Base-by-base conservation (phyloP, 2,113 vertebrate species). In the Panthera leo region DNA sequence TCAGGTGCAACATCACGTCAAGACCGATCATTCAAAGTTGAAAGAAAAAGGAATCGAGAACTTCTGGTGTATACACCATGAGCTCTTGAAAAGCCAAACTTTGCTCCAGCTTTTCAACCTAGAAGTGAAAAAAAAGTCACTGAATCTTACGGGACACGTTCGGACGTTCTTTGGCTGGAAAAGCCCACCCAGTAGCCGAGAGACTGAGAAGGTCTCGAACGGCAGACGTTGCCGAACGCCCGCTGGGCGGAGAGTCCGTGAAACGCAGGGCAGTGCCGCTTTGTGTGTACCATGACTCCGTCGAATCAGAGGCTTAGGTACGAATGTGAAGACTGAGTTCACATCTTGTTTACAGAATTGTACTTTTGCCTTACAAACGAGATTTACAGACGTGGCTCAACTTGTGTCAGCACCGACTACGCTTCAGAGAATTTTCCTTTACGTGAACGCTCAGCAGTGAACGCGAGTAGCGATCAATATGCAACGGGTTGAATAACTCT, bases 61-160 rank as follows among this genome's bases (percentile, higher is more conserved):
- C 85, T 87, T 75, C 91, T 94, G 42, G 21, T 29, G 7, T 85
- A 36, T 2, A 25, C n/a, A 51, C 79, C 61, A 0, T 42, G 83
- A 89, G 51, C 55, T 45, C 63, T 96, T 92, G 80, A 55, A 95
- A 93, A 92, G 51, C 39, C 39, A 89, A 39, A 73, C 53, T 71
- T 83, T 75, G 25, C 61, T 95, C 45, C 48, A 79, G 39, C 31
- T 34, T 95, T 94, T 89, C n/a, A 73, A 34, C 73, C 83, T 79
- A 11, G 73, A 92, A 78, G 19, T 97, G 70, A 79, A 73, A 82
- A 79, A 73, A 76, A 96, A 89, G 76, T 58, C 67, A 42, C 51
- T 39, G 75, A 84, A 76, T 86, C 51, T 1, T 89, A 42, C 5
- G 11, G 55, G 78, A 7, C 80, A 65, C 78, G 70, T 75, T 36